A percentile compares a stretch with the other conserved stretches of the same genome.
Evolutionary conservation across 2,888 invertebrate species (phyloP).

Genomic region (Ferdinandea cuprea): DNA sequence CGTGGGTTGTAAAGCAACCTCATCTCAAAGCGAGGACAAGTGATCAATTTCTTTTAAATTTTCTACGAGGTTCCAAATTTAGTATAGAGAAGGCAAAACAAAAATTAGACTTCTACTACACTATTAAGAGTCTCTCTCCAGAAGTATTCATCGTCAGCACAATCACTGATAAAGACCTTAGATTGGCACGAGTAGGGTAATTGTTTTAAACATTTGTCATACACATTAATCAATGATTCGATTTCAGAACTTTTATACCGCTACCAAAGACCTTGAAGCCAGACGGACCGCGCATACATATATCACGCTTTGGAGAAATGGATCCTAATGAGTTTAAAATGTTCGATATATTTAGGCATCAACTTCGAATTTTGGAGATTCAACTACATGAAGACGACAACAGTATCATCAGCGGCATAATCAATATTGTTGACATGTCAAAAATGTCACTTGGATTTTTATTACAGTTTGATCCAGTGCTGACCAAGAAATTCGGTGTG

Average conservation of each 20-base stretch:
- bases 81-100: constrained; percentile 84
- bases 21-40: constrained; percentile 81
- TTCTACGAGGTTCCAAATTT: constrained; percentile 84
- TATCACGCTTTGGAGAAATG: constrained; percentile 82
- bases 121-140: constrained; percentile 84
- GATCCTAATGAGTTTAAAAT: constrained; percentile 82
- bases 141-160: constrained; percentile 83
- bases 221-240: background rate
- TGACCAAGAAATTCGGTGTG: constrained; percentile 84
- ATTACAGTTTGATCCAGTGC: constrained; percentile 84
- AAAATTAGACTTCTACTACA: constrained; percentile 85
- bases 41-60: constrained; percentile 84
- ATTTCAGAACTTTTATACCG: constrained; percentile 76
- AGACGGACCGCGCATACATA: constrained; percentile 82
- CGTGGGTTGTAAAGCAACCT: constrained; percentile 84
- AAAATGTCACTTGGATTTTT: constrained; percentile 83
- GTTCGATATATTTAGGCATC: constrained; percentile 83
- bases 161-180: constrained; percentile 76
- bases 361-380: constrained; percentile 85
- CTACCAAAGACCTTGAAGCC: constrained; percentile 78
- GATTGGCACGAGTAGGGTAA: constrained; percentile 81
- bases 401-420: constrained; percentile 83
- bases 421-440: constrained; percentile 84
- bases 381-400: constrained; percentile 85
- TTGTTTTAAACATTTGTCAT: constrained; percentile 74